phyloP scores from a whole-genome alignment of 1,140 invertebrate genomes.

The Leptoteleia sp. region DNA sequence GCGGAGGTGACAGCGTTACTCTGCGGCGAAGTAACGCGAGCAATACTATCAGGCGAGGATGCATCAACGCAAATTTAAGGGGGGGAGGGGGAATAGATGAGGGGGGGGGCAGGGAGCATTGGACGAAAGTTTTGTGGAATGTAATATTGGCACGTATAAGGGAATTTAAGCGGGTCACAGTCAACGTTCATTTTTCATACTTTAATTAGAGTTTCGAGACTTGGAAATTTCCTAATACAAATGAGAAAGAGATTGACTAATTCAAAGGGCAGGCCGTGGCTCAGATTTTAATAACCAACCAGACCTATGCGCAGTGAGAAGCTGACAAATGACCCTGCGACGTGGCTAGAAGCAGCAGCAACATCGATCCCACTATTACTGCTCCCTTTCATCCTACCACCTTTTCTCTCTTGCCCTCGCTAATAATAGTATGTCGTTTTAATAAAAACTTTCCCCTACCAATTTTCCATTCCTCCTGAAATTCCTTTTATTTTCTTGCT shows the following conservation, averaged over 20 bases:
- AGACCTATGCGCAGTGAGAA: constrained; percentile 69
- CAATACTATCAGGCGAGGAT: too few species aligned
- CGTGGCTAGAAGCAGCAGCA: constrained; percentile 61
- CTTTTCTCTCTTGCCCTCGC: constrained; percentile 55
- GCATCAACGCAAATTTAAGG: too few species aligned
- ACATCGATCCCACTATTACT: constrained; percentile 73
- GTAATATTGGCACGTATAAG: constrained; percentile 33
- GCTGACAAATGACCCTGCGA: constrained; percentile 74
- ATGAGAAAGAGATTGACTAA: constrained; percentile 62
- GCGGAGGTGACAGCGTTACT: too few species aligned
- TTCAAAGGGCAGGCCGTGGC: constrained; percentile 44
- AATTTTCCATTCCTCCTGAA: constrained; percentile 15
- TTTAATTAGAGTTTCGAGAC: constrained; percentile 54
- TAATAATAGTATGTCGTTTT: constrained; percentile 53
- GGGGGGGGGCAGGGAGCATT: too few species aligned
- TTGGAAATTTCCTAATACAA: constrained; percentile 56
- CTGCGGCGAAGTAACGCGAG: too few species aligned
- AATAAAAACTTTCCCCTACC: constrained; percentile 41
- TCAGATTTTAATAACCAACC: constrained; percentile 64
- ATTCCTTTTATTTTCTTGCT: constrained; percentile 31
- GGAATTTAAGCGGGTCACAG: not conserved
- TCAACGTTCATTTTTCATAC: constrained; percentile 46
- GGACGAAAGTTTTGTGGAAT: constrained; percentile 19
- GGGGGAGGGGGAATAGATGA: too few species aligned
- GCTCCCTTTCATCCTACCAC: constrained; percentile 56